A percentile compares a stretch with the other conserved stretches of the same genome.
Evolutionary conservation across 2,888 invertebrate species (phyloP).

Genomic region (Cantharis nigra): DNA sequence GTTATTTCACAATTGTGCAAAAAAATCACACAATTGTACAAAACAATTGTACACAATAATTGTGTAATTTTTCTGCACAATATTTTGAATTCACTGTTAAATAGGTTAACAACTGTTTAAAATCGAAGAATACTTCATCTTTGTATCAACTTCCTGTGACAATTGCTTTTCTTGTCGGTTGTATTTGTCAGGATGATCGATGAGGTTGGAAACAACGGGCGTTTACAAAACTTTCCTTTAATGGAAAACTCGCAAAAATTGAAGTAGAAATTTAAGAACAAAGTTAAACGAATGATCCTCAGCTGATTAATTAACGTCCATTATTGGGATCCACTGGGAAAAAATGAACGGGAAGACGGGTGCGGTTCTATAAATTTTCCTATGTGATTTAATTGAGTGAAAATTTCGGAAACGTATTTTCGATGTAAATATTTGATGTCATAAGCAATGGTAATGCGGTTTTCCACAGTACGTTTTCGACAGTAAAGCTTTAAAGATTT

Average conservation of each 20-base stretch:
- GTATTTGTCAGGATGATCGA: not conserved
- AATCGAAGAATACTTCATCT: not conserved
- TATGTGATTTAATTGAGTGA: not conserved
- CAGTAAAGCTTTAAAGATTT: not conserved
- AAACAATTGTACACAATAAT: too few relatives aligned
- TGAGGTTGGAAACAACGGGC: not conserved
- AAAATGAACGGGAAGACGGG: not conserved
- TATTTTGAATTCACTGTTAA: not conserved
- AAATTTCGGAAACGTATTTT: not conserved
- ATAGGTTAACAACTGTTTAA: not conserved
- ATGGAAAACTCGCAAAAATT: not conserved
- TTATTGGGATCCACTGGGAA: not conserved
- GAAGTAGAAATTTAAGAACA: not conserved
- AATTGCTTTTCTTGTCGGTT: not conserved
- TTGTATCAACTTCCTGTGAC: not conserved
- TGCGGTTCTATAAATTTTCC: not conserved
- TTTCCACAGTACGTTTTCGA: not conserved
- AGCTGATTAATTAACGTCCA: not conserved
- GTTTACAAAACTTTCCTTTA: not conserved
- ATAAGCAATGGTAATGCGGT: not conserved
- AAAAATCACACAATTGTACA: too few relatives aligned
- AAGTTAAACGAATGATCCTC: conserved; percentile 5
- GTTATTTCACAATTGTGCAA: too few relatives aligned
- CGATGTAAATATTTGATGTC: not conserved
- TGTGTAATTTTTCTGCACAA: not conserved